phyloP scores from a whole-genome alignment of 2,113 vertebrate genomes.

The Hyperopisus bebe region DNA sequence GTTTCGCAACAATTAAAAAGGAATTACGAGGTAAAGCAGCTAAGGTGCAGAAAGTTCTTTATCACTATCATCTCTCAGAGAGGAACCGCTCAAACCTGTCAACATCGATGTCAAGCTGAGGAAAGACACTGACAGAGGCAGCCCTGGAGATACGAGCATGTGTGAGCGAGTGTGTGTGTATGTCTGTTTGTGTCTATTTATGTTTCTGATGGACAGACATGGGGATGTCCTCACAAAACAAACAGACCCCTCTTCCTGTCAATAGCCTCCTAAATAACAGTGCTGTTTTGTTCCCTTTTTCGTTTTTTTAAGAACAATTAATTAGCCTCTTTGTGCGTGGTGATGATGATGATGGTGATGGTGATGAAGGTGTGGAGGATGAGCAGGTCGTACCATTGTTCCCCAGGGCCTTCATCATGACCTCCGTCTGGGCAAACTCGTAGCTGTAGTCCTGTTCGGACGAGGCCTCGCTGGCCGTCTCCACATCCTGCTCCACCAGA shows the following conservation, averaged over 20 bases:
- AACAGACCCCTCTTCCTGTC: background rate
- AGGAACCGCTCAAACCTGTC: background rate
- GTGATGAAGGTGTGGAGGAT: background rate
- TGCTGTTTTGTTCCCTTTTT: background rate
- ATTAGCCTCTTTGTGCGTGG: background rate
- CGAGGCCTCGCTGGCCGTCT: conserved; percentile 93
- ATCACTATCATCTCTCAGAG: background rate
- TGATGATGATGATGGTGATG: background rate
- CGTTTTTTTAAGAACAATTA: background rate
- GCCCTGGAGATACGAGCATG: background rate
- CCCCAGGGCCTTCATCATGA: conserved; percentile 95
- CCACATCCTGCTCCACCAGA: conserved; percentile 75
- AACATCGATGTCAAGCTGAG: background rate
- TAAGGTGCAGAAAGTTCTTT: background rate
- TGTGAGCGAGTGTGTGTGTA: background rate
- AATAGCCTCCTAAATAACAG: background rate
- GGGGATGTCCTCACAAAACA: background rate
- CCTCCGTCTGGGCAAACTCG: conserved; percentile 98
- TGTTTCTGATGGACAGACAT: background rate
- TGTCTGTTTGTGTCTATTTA: background rate
- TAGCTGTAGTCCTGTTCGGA: conserved; percentile 97
- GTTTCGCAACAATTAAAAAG: background rate
- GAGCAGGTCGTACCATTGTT: conserved; percentile 73
- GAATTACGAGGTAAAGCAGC: background rate
- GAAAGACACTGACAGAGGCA: background rate